Evolutionary conservation across 2,888 invertebrate species (phyloP), one percentile per base, ranked within the genome.

Genomic region (Ditylenchus weischeri): DNA sequence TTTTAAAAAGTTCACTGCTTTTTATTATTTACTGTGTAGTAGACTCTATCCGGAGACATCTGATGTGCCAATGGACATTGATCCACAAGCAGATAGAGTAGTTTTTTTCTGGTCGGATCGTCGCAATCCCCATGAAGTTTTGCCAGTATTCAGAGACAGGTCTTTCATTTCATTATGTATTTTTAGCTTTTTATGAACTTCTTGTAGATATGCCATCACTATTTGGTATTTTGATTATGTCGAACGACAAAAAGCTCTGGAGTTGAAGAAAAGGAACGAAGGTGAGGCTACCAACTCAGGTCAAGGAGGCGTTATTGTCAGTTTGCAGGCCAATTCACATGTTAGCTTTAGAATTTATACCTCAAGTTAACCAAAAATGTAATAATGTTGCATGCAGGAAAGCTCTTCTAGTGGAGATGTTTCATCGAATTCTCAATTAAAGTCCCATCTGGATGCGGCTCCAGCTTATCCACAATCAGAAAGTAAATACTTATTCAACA

Each of bases 61-160:
- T 84, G 88, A 88, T 49, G 89, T 90, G 76, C 88, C 89, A 81
- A 90, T 89, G 58, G 90, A 93, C 82, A 91, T 96, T 79, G 92
- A 90, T 83, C 95, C 95, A 0, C 86, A 90, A 64, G 93, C 94
- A 84, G 94, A 96, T 85, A 86, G 94, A 69, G 88, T 95, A 84
- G 87, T 95, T 78, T 93, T 94, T 86, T 96, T 96, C 87, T 96
- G 95, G 95, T 95, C 95, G 0, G 95, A 95, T 82, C 87, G 91
- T 78, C 88, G 95, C 76, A 95, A 94, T 86, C 95, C 95, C 0
- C 95, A 95, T 83, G 95, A 95, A 86, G 95, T 96, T 0, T 91
- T 92, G 84, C 93, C 94, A 1, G 90, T 94, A 0, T 91, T 88
- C 83, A 88, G 89, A 81, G 92, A 92, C n/a, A 85, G 88, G 87